Conservation (phyloP, 1,140 invertebrate species). For the Platyura marginata region DNA sequence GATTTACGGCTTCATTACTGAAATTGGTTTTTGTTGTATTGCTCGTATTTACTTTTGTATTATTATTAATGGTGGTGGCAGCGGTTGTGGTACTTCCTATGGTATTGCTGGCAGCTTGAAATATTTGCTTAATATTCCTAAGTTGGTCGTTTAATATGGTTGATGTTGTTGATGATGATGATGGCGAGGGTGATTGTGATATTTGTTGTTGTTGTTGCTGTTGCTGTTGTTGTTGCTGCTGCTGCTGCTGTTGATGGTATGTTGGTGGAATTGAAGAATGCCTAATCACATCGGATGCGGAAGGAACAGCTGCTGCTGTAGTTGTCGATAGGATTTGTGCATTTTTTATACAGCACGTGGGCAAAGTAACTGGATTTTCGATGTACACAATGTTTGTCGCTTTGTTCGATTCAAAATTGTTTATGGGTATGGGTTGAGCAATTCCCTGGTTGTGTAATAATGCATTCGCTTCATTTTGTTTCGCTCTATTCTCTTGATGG, state of each 20-base stretch:
- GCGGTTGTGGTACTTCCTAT: slow-evolving; percentile 5
- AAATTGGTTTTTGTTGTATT: background rate
- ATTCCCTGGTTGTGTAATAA: too few relatives aligned
- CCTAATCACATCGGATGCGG: too few relatives aligned
- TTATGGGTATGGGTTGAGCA: too few relatives aligned
- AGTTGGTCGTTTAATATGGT: slow-evolving; percentile 5
- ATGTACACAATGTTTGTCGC: background rate
- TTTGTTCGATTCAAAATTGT: too few relatives aligned
- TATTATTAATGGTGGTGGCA: slow-evolving; percentile 5
- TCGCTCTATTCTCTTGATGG: too few relatives aligned
- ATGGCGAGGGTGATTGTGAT: slow-evolving; percentile 1
- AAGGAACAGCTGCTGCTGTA: slow-evolving; percentile 4
- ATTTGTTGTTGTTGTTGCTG: background rate
- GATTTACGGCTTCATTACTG: background rate
- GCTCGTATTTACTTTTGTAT: background rate
- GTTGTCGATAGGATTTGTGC: slow-evolving; percentile 6
- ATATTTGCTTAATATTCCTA: background rate
- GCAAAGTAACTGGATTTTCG: background rate
- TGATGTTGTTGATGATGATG: slow-evolving; percentile 4
- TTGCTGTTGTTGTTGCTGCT: slow-evolving; percentile 5
- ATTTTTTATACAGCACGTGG: background rate
- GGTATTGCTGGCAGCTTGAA: background rate
- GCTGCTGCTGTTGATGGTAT: slow-evolving; percentile 5
- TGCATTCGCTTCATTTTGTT: too few relatives aligned
- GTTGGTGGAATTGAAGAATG: background rate